Evolutionary conservation across 2,888 invertebrate genomes (phyloP), one percentile per base, ranked within the genome.

Genomic region (Elegia similella): DNA sequence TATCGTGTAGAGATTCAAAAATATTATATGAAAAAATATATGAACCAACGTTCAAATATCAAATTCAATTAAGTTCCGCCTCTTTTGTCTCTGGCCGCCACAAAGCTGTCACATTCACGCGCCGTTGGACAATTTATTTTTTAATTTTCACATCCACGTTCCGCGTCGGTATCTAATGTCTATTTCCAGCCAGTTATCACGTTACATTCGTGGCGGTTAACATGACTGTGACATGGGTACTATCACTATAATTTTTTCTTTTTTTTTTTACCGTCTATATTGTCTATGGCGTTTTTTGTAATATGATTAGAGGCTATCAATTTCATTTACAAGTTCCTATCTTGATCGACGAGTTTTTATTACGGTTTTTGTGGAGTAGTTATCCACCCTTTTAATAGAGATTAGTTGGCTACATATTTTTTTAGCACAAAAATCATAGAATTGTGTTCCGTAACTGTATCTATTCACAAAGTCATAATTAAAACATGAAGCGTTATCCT

Each of bases 21-120:
- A 16, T 6, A 42, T 16, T 29, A 43, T 46, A 55, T 50, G 29
- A 29, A 55, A 44, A 47, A 60, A 56, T 47, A 47, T 16, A 15
- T 13, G 42, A 52, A 42, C 15, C 42, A 42, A 53, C 30, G 23
- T 34, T 55, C 60, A 56, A 57, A 56, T 67, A 68, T 67, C 67
- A 65, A 66, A 68, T 68, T 64, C 60, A 60, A 61, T 55, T 38
- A 47, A 23, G 47, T 48, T 56, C 48, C 48, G 72, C 68, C 75
- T 71, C 67, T 73, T 78, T 80, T 78, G 73, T 73, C 75, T 80
- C 75, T 72, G 68, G 68, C 78, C 80, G 74, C 75, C 73, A 71
- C 70, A 68, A 67, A 70, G 70, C 79, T 79, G 81, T 81, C 78
- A 76, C 70, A 73, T 80, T 81, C 77, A 81, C 86, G 85, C 86